Conservation (phyloP, 2,113 vertebrate genomes). For the Nyctibius bracteatus region DNA sequence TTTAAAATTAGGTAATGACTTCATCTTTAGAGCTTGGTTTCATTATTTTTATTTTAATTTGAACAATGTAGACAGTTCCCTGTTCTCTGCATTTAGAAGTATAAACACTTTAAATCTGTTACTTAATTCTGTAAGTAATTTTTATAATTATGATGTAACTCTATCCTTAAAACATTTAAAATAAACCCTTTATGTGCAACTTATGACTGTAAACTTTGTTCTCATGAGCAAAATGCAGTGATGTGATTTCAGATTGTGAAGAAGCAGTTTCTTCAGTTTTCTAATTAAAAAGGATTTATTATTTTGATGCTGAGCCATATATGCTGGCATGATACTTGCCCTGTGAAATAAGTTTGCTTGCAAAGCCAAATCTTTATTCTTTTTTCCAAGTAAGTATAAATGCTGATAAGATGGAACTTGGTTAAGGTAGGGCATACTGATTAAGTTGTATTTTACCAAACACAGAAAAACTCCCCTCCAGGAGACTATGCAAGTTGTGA, state of each 20-base stretch:
- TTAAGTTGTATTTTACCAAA: not conserved
- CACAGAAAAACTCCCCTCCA: not conserved
- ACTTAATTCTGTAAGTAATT: conserved; percentile 91
- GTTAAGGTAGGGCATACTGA: not conserved
- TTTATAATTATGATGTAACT: conserved; percentile 94
- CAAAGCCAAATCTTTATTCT: not conserved
- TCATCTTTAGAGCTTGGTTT: conserved; percentile 79
- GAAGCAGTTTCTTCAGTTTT: conserved; percentile 23
- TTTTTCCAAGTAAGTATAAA: not conserved
- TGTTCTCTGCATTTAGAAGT: conserved; percentile 90
- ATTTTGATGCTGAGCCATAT: conserved; percentile 4
- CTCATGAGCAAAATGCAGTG: conserved; percentile 62
- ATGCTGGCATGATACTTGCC: not conserved
- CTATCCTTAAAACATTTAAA: conserved; percentile 91
- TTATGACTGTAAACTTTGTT: conserved; percentile 75
- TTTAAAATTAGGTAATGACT: conserved; percentile 78
- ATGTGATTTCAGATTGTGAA: conserved; percentile 44
- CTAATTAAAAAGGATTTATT: conserved; percentile 11
- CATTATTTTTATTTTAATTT: conserved; percentile 80
- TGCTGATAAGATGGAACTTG: not conserved
- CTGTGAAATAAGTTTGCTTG: not conserved
- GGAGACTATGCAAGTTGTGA: not conserved
- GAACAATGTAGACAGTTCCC: conserved; percentile 85
- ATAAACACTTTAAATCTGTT: conserved; percentile 88
- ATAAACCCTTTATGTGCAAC: conserved; percentile 90